phyloP scores from a whole-genome alignment of 2,888 invertebrate species.

The Leucozona laternaria region DNA sequence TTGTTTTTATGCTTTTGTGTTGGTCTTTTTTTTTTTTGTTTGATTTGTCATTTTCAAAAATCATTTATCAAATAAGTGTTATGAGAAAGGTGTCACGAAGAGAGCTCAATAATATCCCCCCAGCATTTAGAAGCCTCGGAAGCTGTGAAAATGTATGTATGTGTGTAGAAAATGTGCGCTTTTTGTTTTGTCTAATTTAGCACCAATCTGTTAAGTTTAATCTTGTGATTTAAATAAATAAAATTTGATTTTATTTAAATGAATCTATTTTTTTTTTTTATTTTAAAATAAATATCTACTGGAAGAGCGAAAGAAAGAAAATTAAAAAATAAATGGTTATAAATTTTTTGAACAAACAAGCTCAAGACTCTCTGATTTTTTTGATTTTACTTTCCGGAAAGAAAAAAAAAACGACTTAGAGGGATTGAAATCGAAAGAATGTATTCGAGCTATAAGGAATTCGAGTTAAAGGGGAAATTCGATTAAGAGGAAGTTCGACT shows the following conservation, averaged over 20 bases:
- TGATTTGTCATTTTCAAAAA: neutral
- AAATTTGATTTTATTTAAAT: neutral
- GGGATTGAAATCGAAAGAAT: no score
- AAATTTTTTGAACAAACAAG: no score
- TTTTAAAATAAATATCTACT: no score
- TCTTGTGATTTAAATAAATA: slow-evolving; percentile 4
- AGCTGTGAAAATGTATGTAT: neutral
- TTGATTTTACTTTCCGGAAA: no score
- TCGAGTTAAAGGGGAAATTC: no score
- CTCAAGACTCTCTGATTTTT: no score
- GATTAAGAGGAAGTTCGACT: no score
- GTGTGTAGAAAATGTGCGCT: neutral
- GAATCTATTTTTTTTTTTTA: neutral
- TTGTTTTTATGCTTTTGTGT: neutral
- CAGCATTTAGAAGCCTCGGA: neutral
- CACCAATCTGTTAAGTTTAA: neutral
- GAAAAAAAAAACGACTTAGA: no score
- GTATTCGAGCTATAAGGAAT: no score
- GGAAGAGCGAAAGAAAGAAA: no score
- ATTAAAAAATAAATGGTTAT: no score
- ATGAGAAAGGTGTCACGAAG: neutral
- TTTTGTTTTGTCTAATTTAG: slow-evolving; percentile 8
- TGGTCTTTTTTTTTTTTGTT: neutral
- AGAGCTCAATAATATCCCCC: neutral
- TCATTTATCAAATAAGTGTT: slow-evolving; percentile 8